phyloP scores from a whole-genome alignment of 1,140 invertebrate genomes.

The Drosophila orosa region DNA sequence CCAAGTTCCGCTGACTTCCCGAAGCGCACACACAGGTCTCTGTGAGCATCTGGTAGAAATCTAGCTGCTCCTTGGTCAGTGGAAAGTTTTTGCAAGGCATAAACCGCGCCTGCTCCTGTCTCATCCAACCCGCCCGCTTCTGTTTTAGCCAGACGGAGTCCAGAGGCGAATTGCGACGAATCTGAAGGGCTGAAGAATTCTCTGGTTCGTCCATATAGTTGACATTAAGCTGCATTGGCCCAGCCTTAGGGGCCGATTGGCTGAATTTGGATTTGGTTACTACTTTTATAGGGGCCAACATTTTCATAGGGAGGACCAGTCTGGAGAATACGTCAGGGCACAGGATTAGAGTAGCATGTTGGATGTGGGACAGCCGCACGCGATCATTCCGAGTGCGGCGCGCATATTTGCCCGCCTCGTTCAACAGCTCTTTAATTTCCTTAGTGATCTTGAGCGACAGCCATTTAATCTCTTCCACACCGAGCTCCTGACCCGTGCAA shows the following conservation, averaged over 20 bases:
- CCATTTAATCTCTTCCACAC: background rate
- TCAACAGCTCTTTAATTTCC: conserved; percentile 5
- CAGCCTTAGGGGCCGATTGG: background rate
- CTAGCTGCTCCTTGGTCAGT: conserved; percentile 38
- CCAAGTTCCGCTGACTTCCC: conserved; percentile 5
- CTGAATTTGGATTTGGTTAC: no score
- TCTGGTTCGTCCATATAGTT: no score
- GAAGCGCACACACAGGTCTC: conserved; percentile 17
- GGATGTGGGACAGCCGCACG: conserved; percentile 9
- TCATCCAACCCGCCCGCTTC: conserved; percentile 27
- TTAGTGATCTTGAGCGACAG: background rate
- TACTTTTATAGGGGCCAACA: background rate
- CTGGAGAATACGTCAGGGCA: background rate
- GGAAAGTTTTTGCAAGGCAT: conserved; percentile 21
- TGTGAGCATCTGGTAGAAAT: conserved; percentile 31
- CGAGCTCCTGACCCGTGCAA: background rate
- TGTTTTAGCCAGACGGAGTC: conserved; percentile 12
- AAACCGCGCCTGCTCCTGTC: conserved; percentile 23
- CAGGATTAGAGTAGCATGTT: background rate
- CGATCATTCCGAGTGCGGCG: conserved; percentile 8
- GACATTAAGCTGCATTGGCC: background rate
- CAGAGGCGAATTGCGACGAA: background rate
- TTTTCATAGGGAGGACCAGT: background rate
- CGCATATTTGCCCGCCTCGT: conserved; percentile 21
- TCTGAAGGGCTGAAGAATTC: background rate